Evolutionary conservation across 2,888 invertebrate genomes (phyloP).

Genomic region (Cryptocephalus primarius): DNA sequence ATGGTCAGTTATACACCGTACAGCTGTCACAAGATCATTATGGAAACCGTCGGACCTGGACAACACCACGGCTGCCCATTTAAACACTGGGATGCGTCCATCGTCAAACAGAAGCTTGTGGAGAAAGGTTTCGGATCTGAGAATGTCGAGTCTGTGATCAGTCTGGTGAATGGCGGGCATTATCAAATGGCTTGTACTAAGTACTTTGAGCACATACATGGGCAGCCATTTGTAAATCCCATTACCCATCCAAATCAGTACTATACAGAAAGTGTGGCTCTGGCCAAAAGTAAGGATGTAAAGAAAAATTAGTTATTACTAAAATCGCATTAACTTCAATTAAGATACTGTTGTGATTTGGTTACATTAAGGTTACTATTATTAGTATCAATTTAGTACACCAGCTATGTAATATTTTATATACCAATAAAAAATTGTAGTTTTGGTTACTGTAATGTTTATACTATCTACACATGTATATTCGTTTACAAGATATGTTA

Average conservation of each 20-base stretch:
- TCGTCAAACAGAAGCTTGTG: conserved; percentile 61
- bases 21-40: conserved; percentile 87
- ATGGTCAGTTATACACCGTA: conserved; percentile 81
- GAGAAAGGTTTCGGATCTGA: conserved; percentile 52
- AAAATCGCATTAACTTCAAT: no score
- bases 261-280: conserved; percentile 62
- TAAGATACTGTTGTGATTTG: no score
- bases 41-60: conserved; percentile 58
- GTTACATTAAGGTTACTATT: no score
- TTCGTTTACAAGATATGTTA: no score
- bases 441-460: no score
- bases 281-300: conserved; percentile 18
- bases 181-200: conserved; percentile 84
- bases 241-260: conserved; percentile 89
- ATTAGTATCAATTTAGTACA: no score
- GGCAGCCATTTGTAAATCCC: conserved; percentile 49
- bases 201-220: conserved; percentile 67
- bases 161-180: conserved; percentile 63
- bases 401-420: no score
- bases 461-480: no score
- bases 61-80: conserved; percentile 94
- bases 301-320: conserved; percentile 8
- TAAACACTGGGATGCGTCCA: conserved; percentile 61
- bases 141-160: conserved; percentile 58
- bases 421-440: no score